Base-by-base conservation (phyloP, 2,888 invertebrate species). In the Capitulum mitella region DNA sequence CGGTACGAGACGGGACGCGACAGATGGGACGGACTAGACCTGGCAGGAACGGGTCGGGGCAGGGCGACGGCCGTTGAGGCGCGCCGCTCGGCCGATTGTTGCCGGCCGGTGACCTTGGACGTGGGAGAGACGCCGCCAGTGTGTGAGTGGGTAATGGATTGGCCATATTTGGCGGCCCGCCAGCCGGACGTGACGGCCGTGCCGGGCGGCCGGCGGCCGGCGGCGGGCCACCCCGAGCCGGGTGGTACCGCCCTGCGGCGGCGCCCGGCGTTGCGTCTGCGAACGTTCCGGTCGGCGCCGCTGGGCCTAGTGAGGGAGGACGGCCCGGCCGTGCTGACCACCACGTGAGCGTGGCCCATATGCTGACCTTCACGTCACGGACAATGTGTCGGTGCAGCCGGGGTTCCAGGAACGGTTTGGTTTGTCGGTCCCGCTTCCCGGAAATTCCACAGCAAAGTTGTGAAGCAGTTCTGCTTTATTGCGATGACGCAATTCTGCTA, bases 81-180 rank as follows among this genome's bases (percentile, higher is more conserved):
- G 26, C 3, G 51, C 8, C 58, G 58, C 8, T 6, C 51, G 10
- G 61, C 14, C 1, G 3, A 6, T 12, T 16, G 32, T 10, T 14
- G 29, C 22, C 78, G 79, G 78, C n/a, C 12, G n/a, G 43, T 48
- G 46, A 76, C 78, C 78, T 54, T 79, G 78, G 43, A 40, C 37
- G 74, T 46, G 64, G 76, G 40, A 77, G 37, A 34, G n/a, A 12
- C 40, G 61, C 51, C 78, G 46, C 48, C 48, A 46, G n/a, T 37
- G 78, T 37, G 34, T 43, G 46, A 46, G 78, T 34, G 78, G 22
- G 32, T 70, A 58, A 40, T 78, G 77, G 48, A 61, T 61, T 16
- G 32, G 61, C 32, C 61, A 22, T 19, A 51, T 51, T 51, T 61
- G 61, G 61, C 61, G 16, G 14, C 32, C 32, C 3, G 61, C 61